Evolutionary conservation across 2,888 invertebrate genomes (phyloP), one percentile per base, ranked within the genome.

Genomic region (Digitonthophagus gazella): DNA sequence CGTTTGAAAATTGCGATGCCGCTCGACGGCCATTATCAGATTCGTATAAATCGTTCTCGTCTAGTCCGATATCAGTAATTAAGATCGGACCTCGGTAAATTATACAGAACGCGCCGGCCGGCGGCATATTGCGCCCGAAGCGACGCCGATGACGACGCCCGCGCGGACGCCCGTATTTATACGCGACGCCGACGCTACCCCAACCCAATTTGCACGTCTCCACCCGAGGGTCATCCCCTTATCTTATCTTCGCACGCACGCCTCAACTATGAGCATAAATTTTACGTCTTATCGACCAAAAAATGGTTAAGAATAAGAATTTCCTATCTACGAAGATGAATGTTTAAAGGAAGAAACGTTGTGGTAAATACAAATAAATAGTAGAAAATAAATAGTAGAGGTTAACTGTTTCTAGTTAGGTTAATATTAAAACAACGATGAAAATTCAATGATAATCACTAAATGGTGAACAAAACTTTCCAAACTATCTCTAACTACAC

Each of bases 221-320:
- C 16, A 16, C 58, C n/a, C 58, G 16, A 19, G 74, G 75, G 74
- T 55, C 57, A 77, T 79, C 78, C 78, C 75, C 73, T n/a, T 79
- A 80, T 79, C 79, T 80, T 78, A 80, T 80, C 79, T 77, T 79
- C 75, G 76, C 73, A 73, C 16, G 75, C 79, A 80, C 79, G 79
- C 79, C 28, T 44, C 28, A 44, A 44, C 28, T 44, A 44, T 44
- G 28, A 11, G 11, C 28, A 44, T 44, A 44, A 44, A 44, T 44
- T 44, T 44, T 11, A 44, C 28, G 28, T 44, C 11, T 44, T 44
- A 44, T 44, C 28, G 28, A 44, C 8, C 8, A 44, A 44, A 44
- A 44, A 44, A 6, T 6, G 28, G 11, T n/a, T n/a, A 44, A 44
- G 28, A 44, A 44, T 44, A 44, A 44, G 28, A 44, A 11, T 44